These are phyloP conservation scores for Euproctis similis DNA, from an alignment of 2,888 invertebrate species.

Conservation along the genomic window DNA sequence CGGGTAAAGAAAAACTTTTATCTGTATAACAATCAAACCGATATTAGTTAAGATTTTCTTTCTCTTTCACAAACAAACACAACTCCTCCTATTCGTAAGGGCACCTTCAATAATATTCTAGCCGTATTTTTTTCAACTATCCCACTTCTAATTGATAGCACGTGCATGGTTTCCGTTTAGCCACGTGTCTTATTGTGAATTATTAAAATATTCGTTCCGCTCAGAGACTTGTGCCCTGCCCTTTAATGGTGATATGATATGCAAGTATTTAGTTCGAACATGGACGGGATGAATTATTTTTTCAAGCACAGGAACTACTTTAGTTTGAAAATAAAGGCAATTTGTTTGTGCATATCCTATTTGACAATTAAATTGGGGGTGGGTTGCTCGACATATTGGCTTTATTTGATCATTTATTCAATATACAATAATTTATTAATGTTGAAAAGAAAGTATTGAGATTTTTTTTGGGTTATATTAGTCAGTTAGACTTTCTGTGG, in stretches of 20 bases:
- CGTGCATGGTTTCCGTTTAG: constrained; percentile 64
- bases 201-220: constrained; percentile 64
- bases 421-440: too few species aligned
- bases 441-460: too few species aligned
- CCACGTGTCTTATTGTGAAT: constrained; percentile 61
- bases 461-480: too few species aligned
- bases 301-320: constrained; percentile 41
- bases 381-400: constrained; percentile 6
- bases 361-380: constrained; percentile 10
- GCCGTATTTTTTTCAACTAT: constrained; percentile 42
- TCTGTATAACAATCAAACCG: constrained; percentile 17
- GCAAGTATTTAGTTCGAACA: constrained; percentile 29
- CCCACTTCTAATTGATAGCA: constrained; percentile 68
- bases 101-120: constrained; percentile 36
- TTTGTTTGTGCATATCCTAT: constrained; percentile 25
- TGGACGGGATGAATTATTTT: constrained; percentile 33
- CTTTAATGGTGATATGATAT: constrained; percentile 31
- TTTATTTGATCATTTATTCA: too few species aligned
- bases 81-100: constrained; percentile 41
- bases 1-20: not conserved
- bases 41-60: constrained; percentile 34
- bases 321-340: constrained; percentile 51
- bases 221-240: constrained; percentile 32
- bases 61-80: constrained; percentile 23
- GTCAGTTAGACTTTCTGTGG: too few species aligned